These are phyloP conservation scores for Crocodylus rhombifer DNA, from an alignment of 2,797 vertebrate species.

Conservation along the genomic window DNA sequence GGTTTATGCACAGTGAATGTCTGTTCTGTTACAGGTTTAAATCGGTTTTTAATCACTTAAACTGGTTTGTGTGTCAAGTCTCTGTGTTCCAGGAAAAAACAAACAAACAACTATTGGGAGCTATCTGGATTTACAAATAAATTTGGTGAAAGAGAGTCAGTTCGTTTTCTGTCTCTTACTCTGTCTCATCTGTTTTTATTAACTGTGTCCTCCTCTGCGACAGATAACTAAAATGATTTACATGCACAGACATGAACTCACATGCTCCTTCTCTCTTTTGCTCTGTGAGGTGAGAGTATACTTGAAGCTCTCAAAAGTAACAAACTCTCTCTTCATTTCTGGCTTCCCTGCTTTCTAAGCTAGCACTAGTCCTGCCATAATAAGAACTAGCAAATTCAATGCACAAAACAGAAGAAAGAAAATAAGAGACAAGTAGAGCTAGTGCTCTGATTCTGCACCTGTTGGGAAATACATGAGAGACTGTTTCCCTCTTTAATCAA, in stretches of 20 bases:
- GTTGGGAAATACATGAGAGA: slow-evolving; percentile 26
- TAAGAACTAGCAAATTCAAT: background rate
- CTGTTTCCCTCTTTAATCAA: slow-evolving; percentile 22
- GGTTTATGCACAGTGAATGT: too few relatives aligned
- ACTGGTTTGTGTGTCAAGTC: background rate
- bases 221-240: background rate
- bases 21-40: background rate
- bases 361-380: background rate
- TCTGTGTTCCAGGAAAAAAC: background rate
- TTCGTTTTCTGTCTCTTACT: background rate
- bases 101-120: background rate
- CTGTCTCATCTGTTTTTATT: background rate
- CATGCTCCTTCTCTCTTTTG: background rate
- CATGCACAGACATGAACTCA: background rate
- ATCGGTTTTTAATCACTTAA: background rate
- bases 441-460: background rate
- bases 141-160: background rate
- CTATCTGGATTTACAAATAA: background rate
- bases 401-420: background rate
- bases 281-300: background rate
- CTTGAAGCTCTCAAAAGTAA: background rate
- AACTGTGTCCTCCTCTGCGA: background rate
- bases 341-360: background rate
- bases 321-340: background rate
- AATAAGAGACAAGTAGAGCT: background rate